Evolutionary conservation across 2,888 invertebrate species (phyloP).

Genomic region (Drosophila aldrichi): DNA sequence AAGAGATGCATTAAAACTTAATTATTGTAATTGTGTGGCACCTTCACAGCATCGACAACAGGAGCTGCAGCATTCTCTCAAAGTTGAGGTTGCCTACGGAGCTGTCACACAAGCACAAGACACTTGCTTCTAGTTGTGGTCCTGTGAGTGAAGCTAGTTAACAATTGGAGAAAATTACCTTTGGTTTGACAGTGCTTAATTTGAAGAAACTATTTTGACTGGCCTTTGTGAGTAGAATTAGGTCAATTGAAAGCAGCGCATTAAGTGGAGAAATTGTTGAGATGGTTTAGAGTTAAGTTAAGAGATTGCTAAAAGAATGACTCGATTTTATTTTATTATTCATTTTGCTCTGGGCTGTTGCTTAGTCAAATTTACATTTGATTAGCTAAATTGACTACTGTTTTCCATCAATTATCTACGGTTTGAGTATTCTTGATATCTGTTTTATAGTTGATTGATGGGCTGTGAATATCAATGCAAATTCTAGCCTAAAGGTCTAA

Average conservation of each 20-base stretch:
- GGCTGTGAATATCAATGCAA: neutral
- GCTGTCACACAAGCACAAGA: slow-evolving; percentile 27
- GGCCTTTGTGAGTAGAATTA: neutral
- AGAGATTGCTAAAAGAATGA: neutral
- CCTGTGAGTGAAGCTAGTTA: slow-evolving; percentile 7
- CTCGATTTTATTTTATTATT: neutral
- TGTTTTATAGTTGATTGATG: slow-evolving; percentile 1
- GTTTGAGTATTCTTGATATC: neutral
- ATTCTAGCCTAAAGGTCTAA: neutral
- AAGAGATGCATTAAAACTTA: slow-evolving; percentile 59
- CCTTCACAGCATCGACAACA: slow-evolving; percentile 22
- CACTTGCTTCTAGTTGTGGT: slow-evolving; percentile 22
- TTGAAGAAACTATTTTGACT: slow-evolving; percentile 4
- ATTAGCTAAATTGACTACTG: neutral
- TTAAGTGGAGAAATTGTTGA: neutral
- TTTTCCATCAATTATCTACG: neutral
- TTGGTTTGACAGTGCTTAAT: slow-evolving; percentile 5
- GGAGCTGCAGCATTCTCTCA: slow-evolving; percentile 16
- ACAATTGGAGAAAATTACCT: slow-evolving; percentile 17
- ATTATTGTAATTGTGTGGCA: slow-evolving; percentile 51
- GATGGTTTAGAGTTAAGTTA: neutral
- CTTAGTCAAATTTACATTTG: neutral
- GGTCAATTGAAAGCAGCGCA: slow-evolving; percentile 7
- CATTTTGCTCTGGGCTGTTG: neutral
- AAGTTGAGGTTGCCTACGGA: slow-evolving; percentile 30